Percentiles rank a stretch among this genome's conserved stretches.
Evolutionary conservation across 2,113 vertebrate species (phyloP).

Genomic region (Chelonoidis abingdonii): DNA sequence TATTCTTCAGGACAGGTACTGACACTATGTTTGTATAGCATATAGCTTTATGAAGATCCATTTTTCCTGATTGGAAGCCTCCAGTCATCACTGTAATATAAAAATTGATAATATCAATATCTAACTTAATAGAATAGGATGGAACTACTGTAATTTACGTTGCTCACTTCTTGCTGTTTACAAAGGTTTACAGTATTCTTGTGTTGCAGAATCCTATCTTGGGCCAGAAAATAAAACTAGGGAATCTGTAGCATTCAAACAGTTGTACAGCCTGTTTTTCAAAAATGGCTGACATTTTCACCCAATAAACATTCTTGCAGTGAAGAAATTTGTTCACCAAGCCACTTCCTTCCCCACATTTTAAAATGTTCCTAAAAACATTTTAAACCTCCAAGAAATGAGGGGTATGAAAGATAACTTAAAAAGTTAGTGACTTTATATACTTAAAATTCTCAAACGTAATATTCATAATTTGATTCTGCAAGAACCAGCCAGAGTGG

Average conservation of each 20-base stretch:
- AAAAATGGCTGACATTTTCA: background rate
- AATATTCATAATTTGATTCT: background rate
- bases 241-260: background rate
- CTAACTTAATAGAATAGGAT: background rate
- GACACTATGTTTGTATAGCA: background rate
- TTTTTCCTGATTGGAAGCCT: background rate
- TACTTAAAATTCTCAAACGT: slow-evolving; percentile 14
- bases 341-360: background rate
- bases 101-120: background rate
- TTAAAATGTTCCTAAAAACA: background rate
- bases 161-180: background rate
- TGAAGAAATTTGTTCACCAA: background rate
- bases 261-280: background rate
- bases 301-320: background rate
- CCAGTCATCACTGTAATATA: background rate
- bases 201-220: background rate
- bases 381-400: background rate
- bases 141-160: background rate
- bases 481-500: background rate
- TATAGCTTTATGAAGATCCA: background rate
- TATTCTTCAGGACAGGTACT: background rate
- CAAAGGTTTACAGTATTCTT: background rate
- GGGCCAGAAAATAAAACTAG: background rate
- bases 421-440: background rate
- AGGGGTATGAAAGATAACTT: background rate